Conservation (phyloP, 2,888 invertebrate genomes). For the Dioctria linearis region DNA sequence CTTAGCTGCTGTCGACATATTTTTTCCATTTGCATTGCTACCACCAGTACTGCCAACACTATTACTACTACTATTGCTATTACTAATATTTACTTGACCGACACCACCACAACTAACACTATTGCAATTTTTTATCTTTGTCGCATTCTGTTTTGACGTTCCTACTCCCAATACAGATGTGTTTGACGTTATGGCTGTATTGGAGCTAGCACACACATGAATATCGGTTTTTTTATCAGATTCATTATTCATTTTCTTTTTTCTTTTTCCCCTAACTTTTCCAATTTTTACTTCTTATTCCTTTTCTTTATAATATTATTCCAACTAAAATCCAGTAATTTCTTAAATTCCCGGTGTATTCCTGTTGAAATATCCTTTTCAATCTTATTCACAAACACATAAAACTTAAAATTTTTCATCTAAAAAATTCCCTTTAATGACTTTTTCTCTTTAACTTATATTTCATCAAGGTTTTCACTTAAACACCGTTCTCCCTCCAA, state of each 20-base stretch:
- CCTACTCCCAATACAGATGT: conserved; percentile 57
- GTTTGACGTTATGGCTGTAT: conserved; percentile 59
- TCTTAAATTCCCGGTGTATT: background rate
- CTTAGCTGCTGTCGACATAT: conserved; percentile 61
- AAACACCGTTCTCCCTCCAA: conserved; percentile 28
- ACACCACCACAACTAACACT: conserved; percentile 55
- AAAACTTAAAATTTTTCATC: conserved; percentile 43
- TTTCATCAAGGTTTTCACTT: conserved; percentile 11
- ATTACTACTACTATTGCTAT: conserved; percentile 59
- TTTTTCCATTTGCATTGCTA: conserved; percentile 63
- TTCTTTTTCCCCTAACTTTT: conserved; percentile 57
- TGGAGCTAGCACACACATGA: conserved; percentile 64
- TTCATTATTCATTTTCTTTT: conserved; percentile 67
- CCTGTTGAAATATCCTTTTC: conserved; percentile 14
- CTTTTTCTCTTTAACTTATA: conserved; percentile 28
- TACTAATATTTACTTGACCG: conserved; percentile 36
- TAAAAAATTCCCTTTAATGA: conserved; percentile 43
- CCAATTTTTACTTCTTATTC: conserved; percentile 57
- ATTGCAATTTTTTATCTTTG: conserved; percentile 60
- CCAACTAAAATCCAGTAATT: conserved; percentile 24
- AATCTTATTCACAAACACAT: conserved; percentile 42
- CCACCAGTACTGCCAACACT: conserved; percentile 60
- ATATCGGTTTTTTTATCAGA: conserved; percentile 68
- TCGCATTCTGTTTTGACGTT: conserved; percentile 58
- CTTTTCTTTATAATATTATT: conserved; percentile 43